Evolutionary conservation across 1,140 invertebrate genomes (phyloP).

Genomic region (Campoletis sonorensis): DNA sequence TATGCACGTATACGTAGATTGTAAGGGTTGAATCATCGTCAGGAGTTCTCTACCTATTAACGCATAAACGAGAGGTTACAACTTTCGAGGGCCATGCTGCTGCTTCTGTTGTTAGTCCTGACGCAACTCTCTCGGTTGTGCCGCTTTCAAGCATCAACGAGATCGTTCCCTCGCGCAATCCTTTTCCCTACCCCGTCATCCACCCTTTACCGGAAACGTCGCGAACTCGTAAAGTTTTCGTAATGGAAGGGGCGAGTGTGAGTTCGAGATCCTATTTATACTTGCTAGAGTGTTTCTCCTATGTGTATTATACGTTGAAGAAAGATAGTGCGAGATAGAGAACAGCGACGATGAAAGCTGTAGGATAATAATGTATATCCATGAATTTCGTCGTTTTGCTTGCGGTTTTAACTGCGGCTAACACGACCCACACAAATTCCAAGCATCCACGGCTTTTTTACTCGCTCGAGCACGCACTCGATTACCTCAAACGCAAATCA

Average conservation of each 20-base stretch:
- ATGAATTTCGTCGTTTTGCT: neutral
- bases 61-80: conserved; percentile 15
- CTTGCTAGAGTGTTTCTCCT: conserved; percentile 5
- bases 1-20: conserved; percentile 1
- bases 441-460: neutral
- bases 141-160: conserved; percentile 32
- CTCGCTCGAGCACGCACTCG: neutral
- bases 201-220: conserved; percentile 23
- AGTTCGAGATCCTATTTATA: conserved; percentile 42
- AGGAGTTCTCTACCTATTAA: neutral
- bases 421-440: neutral
- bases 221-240: conserved; percentile 40
- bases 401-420: neutral
- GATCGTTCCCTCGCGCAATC: conserved; percentile 31
- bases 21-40: conserved; percentile 17
- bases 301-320: neutral
- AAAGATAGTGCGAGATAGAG: conserved; percentile 14
- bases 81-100: conserved; percentile 8
- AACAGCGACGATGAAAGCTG: neutral
- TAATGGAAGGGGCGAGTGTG: neutral
- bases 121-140: neutral
- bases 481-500: neutral
- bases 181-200: neutral
- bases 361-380: conserved; percentile 17
- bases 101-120: neutral